phyloP scores from a whole-genome alignment of 2,797 vertebrate genomes.

The Danio aesculapii region DNA sequence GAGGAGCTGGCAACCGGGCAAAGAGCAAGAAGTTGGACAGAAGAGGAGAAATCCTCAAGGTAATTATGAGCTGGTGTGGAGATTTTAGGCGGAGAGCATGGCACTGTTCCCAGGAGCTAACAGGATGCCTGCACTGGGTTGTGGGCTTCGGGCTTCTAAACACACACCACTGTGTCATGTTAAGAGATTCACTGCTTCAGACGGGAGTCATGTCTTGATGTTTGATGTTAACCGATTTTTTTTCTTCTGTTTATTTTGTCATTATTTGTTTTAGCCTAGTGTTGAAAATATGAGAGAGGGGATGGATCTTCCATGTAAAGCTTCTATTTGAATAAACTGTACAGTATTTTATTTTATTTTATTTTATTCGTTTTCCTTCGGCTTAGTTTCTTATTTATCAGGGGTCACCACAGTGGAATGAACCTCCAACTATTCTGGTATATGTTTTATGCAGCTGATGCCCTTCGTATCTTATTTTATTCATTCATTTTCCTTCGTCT shows the following conservation, averaged over 20 bases:
- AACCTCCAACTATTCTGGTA: no score
- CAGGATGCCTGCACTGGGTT: conserved; percentile 63
- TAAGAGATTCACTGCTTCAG: neutral
- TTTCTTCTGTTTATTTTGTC: conserved; percentile 1
- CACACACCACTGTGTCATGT: conserved; percentile 66
- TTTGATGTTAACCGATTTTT: neutral
- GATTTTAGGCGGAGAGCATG: conserved; percentile 59
- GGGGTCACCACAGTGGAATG: no score
- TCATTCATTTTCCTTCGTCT: no score
- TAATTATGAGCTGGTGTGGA: conserved; percentile 72
- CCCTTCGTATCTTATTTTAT: no score
- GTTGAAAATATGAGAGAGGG: no score
- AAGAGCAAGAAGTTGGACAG: conserved; percentile 68
- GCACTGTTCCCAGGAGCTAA: conserved; percentile 67
- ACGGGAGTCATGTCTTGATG: conserved; percentile 1
- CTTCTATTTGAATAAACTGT: conserved; percentile 9
- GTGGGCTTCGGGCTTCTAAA: neutral
- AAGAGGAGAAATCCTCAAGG: conserved; percentile 68
- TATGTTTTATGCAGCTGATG: no score
- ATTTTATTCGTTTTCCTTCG: no score
- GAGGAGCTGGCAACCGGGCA: conserved; percentile 72
- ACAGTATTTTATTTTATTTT: no score
- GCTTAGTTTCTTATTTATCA: no score
- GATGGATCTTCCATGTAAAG: conserved; percentile 9
- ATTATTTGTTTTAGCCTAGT: neutral